Base-by-base conservation (phyloP, 2,113 vertebrate species). In the Odocoileus virginianus region DNA sequence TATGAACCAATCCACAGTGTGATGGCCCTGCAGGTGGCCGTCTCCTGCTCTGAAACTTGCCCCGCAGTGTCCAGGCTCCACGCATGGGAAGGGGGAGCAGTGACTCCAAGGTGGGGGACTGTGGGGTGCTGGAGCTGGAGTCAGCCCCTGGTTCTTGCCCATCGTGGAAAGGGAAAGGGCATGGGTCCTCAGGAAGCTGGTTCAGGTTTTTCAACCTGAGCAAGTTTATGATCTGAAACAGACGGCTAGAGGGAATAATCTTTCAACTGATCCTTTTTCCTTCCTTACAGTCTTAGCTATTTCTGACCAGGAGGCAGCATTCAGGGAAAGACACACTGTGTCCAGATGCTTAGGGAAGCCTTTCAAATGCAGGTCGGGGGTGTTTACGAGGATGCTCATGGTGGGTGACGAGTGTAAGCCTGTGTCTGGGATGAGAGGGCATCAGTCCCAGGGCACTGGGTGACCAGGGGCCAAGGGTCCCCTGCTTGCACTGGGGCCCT, bases 11-110 rank as follows among this genome's bases (percentile, higher is more conserved):
- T 19, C 12, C 0, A 1, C 7, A 15, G 76, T 3, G 9, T 21
- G 11, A 0, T 33, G 1, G 54, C 14, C 36, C 57, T 1, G 30
- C 5, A 1, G 13, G 54, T 0, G 1, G 3, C 4, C 1, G 0
- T 33, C 14, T n/a, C 23, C 17, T 8, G 7, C 67, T 23, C 40
- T 1, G 25, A 15, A 47, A 30, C 14, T 2, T 25, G 21, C 7
- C 30, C 45, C 4, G 4, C 10, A 7, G 54, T 54, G 52, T 45
- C 60, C 33, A 6, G 28, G n/a, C 64, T 76, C 10, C 11, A 2
- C 1, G 0, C 25, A 2, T 2, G 50, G 30, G 16, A 50, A 28
- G 28, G 6, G 7, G 15, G 91, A 78, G 19, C 57, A 16, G 33
- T 19, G 33, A 30, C 21, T 27, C 21, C 10, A 1, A 16, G 71